These are phyloP conservation scores for Ochotona curzoniae DNA, from an alignment of 2,113 vertebrate species.

Conservation along the genomic window DNA sequence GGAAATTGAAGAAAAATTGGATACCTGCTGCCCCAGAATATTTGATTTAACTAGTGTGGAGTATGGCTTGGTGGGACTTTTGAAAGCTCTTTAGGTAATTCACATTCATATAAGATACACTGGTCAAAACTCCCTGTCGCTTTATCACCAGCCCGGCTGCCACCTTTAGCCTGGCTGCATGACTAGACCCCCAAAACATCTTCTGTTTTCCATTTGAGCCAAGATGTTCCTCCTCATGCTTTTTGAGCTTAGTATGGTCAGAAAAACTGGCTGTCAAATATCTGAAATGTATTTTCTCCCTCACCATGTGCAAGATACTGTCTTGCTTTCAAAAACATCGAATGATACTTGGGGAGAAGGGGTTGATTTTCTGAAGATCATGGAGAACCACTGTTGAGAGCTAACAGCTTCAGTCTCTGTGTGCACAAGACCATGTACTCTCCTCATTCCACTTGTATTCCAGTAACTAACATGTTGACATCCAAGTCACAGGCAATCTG, in stretches of 20 bases:
- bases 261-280: neutral
- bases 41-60: neutral
- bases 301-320: neutral
- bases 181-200: neutral
- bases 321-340: neutral
- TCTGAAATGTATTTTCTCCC: neutral
- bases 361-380: neutral
- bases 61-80: neutral
- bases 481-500: neutral
- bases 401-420: neutral
- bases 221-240: neutral
- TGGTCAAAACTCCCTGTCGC: neutral
- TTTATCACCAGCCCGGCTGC: neutral
- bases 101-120: neutral
- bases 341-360: neutral
- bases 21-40: neutral
- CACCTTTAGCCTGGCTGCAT: no score
- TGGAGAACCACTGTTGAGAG: neutral
- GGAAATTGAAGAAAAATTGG: neutral
- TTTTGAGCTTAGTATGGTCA: neutral
- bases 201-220: neutral
- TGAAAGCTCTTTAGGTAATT: neutral
- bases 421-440: neutral
- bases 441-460: neutral
- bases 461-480: neutral